Evolutionary conservation across 2,888 invertebrate genomes (phyloP).

Genomic region (Platynereis dumerilii): DNA sequence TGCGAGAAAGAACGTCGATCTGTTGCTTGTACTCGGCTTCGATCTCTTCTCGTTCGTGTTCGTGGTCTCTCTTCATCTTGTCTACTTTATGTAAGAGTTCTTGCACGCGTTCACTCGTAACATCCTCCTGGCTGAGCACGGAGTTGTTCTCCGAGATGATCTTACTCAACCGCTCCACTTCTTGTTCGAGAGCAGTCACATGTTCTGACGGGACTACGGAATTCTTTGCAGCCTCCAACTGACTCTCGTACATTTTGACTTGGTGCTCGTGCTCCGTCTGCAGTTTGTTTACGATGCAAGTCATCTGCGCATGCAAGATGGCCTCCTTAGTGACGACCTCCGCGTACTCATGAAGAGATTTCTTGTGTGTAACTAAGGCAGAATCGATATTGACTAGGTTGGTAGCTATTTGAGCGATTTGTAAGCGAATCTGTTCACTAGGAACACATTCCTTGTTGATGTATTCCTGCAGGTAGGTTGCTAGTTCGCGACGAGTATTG

Average conservation of each 20-base stretch:
- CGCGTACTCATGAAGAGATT: constrained; percentile 36
- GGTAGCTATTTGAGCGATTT: constrained; percentile 23
- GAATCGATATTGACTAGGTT: constrained; percentile 23
- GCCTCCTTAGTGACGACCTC: constrained; percentile 77
- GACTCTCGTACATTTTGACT: constrained; percentile 10
- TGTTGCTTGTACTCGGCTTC: not conserved
- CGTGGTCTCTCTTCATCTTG: constrained; percentile 6
- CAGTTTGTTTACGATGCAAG: constrained; percentile 37
- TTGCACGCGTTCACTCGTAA: not conserved
- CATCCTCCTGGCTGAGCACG: constrained; percentile 10
- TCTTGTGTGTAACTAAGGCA: constrained; percentile 6
- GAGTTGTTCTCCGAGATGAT: constrained; percentile 14
- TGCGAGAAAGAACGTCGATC: not conserved
- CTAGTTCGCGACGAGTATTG: constrained; percentile 10
- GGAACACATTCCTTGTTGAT: not conserved
- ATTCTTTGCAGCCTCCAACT: constrained; percentile 2
- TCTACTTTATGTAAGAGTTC: constrained; percentile 11
- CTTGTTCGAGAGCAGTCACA: constrained; percentile 16
- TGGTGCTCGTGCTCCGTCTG: constrained; percentile 17
- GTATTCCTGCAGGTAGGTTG: constrained; percentile 5
- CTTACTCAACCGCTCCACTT: constrained; percentile 19
- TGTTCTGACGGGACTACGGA: constrained; percentile 1
- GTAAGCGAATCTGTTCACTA: constrained; percentile 7
- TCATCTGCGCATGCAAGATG: constrained; percentile 73
- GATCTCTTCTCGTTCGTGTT: not conserved